Evolutionary conservation across 2,797 vertebrate species (phyloP), one percentile per base, ranked within the genome.

Genomic region (Varecia variegata): DNA sequence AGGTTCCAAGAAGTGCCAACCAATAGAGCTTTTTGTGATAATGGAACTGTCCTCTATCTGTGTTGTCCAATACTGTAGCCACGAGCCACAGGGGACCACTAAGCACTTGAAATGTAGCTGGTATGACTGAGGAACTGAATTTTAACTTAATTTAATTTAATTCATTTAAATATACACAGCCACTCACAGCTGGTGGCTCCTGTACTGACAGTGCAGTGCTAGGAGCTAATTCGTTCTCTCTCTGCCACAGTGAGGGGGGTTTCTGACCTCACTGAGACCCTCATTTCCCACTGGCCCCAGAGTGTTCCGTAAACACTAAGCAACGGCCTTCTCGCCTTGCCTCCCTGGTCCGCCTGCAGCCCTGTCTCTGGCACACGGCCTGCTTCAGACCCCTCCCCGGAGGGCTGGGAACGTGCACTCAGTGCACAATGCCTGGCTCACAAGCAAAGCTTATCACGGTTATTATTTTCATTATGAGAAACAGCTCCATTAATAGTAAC

Each of bases 401-500:
- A 74, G 70, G 52, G 20, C 84, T 50, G 74, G 77, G 83, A 82
- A 45, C 2, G 0, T 32, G 32, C 20, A 50, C 45, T 32, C 14
- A 12, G 15, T 30, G 58, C 73, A 58, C 87, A 90, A 77, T 58
- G 88, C 81, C 27, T 89, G 93, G 71, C 67, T 90, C 50, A 47
- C 56, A 88, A 80, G 79, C 27, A 13, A 76, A 87, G 76, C 50
- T 97, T 93, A 90, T 88, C 94, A 35, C 5, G 7, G 32, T 83
- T 86, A 65, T 88, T 77, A 50, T 95, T 96, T 93, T 96, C 80
- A 67, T 73, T 58, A 82, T 38, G 67, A 97, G 47, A 89, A 95
- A 65, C 2, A 54, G 50, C 21, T 67, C 95, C 80, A 84, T 77
- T 81, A 92, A 96, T 92, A 97, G 89, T 81, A 92, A 95, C 67